Evolutionary conservation across 2,888 invertebrate species (phyloP).

Genomic region (Callosobruchus maculatus): DNA sequence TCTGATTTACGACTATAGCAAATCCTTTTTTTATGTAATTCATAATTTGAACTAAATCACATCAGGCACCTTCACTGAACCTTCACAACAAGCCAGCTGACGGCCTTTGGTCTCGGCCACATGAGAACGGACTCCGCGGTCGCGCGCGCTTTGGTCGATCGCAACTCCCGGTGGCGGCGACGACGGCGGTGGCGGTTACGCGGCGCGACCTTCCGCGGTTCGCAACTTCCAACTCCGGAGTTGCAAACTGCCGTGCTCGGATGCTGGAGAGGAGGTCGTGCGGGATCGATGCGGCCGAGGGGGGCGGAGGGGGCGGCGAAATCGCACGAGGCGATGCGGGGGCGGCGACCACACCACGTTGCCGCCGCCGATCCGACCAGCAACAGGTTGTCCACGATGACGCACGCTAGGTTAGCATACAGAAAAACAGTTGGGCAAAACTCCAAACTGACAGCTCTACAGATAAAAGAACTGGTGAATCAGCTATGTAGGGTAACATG

Average conservation of each 20-base stretch:
- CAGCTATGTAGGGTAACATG: too few relatives aligned
- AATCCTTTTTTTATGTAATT: too few relatives aligned
- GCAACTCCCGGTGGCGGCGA: slow-evolving; percentile 8
- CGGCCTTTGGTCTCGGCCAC: not conserved
- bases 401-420: too few relatives aligned
- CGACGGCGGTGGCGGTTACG: too few relatives aligned
- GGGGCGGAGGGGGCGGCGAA: too few relatives aligned
- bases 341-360: not conserved
- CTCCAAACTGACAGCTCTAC: too few relatives aligned
- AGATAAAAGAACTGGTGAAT: too few relatives aligned
- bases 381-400: slow-evolving; percentile 6
- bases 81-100: not conserved
- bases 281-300: slow-evolving; percentile 3
- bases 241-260: slow-evolving; percentile 14
- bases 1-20: too few relatives aligned
- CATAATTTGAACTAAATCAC: too few relatives aligned
- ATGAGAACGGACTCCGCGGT: not conserved
- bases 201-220: slow-evolving; percentile 5
- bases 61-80: too few relatives aligned
- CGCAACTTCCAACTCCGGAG: slow-evolving; percentile 11
- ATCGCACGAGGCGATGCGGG: too few relatives aligned
- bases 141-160: not conserved
- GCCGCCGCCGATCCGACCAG: not conserved
- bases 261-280: slow-evolving; percentile 13
- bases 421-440: too few relatives aligned